Base-by-base conservation (phyloP, 1,140 invertebrate species). In the Tribolium madens region DNA sequence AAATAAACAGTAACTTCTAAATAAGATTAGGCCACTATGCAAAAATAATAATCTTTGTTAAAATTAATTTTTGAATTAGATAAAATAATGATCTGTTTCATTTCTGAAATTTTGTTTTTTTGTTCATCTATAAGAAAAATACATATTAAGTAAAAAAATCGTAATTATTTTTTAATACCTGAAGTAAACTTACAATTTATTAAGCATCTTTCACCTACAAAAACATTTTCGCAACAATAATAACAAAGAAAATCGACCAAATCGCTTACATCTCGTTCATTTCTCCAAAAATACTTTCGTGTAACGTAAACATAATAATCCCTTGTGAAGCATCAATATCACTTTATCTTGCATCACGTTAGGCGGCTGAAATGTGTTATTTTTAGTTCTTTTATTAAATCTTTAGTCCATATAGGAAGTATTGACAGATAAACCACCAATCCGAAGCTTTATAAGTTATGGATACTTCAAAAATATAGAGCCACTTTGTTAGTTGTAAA, bases 301-400 rank as follows among this genome's bases (percentile, higher is more conserved):
- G 13, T 50, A 14, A 50, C 6, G 52, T 57, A 57, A 57, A 57
- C 52, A 57, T 21, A 57, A 57, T 57, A 57, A 57, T 57, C 52
- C 52, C 52, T 21, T 17, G 52, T 57, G 15, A 21, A 57, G 17
- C 52, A 57, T 57, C 52, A 57, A 57, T 57, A 57, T 57, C 52
- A 57, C 15, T 57, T 57, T 57, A 57, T 18, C 52, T 57, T 57
- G 17, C 52, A 57, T 57, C 52, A 57, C 17, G 52, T 21, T 21
- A 57, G 52, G 17, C 52, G 17, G 9, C 52, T 18, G 52, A 57
- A 21, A 17, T 10, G 52, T 18, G 52, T 57, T 57, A 57, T 57
- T 18, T 57, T 57, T 57, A 57, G 52, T 57, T 57, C 52, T 57
- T 57, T 57, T 57, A 57, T 57, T 57, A 57, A 57, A 57, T 21